These are phyloP conservation scores for Fulica atra DNA, from an alignment of 2,113 vertebrate genomes.

Conservation along the genomic window DNA sequence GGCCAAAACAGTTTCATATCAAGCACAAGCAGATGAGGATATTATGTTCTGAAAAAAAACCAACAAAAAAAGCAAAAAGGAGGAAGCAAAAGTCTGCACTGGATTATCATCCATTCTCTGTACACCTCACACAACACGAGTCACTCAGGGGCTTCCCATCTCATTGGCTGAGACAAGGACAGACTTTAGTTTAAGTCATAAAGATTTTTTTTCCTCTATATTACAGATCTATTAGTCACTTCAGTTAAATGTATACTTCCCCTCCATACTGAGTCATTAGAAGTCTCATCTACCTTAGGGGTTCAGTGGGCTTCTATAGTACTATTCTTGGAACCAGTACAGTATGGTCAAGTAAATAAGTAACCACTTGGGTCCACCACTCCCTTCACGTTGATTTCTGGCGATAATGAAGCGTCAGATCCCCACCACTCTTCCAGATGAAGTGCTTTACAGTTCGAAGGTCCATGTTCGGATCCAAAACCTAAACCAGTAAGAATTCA, in stretches of 20 bases:
- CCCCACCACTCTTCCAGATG: conserved; percentile 98
- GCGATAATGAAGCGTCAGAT: conserved; percentile 96
- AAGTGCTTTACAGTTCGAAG: conserved; percentile 93
- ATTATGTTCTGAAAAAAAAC: conserved; percentile 46
- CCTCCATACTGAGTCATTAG: conserved; percentile 66
- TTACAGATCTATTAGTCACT: conserved; percentile 77
- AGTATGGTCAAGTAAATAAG: conserved; percentile 65
- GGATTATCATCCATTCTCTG: conserved; percentile 73
- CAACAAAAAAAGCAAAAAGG: conserved; percentile 35
- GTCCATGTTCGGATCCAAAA: conserved; percentile 99
- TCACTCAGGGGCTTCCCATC: conserved; percentile 37
- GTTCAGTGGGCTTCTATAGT: conserved; percentile 74
- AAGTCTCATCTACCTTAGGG: conserved; percentile 73
- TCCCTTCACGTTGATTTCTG: conserved; percentile 85
- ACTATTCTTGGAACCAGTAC: conserved; percentile 74
- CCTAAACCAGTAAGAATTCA: conserved; percentile 66
- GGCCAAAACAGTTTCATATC: conserved; percentile 28
- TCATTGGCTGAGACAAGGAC: conserved; percentile 49
- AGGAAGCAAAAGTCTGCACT: conserved; percentile 67
- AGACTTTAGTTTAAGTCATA: conserved; percentile 71
- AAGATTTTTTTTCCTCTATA: conserved; percentile 70
- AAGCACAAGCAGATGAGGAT: conserved; percentile 53
- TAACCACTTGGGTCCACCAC: neutral
- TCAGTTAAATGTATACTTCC: conserved; percentile 67
- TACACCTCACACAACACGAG: conserved; percentile 62